A percentile compares a stretch with the other conserved stretches of the same genome.
phyloP scores from a whole-genome alignment of 2,113 vertebrate genomes.

The Vicugna pacos region DNA sequence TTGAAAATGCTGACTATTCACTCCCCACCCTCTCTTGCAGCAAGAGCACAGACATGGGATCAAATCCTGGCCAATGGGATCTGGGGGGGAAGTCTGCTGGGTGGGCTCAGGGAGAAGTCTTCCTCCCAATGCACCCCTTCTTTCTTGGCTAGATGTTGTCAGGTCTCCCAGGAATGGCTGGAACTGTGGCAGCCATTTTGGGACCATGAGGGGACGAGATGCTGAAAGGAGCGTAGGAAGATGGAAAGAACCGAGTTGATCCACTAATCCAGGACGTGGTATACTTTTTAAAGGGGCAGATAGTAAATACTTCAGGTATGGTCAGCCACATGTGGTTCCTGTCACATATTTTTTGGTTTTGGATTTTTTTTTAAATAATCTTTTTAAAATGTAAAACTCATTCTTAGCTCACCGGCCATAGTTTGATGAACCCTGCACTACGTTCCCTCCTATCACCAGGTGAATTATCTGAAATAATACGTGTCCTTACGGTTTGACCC shows the following conservation, averaged over 20 bases:
- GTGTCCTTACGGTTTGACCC: neutral
- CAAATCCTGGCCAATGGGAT: neutral
- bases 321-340: neutral
- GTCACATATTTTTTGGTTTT: neutral
- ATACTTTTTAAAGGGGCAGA: neutral
- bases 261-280: neutral
- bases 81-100: neutral
- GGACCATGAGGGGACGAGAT: neutral
- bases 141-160: neutral
- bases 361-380: neutral
- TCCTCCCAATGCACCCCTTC: neutral
- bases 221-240: neutral
- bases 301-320: neutral
- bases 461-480: neutral
- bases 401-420: neutral
- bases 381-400: neutral
- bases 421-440: no score
- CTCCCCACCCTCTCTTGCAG: neutral
- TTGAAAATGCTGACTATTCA: neutral
- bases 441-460: accelerated
- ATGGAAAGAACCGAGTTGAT: neutral
- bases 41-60: neutral
- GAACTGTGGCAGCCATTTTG: neutral
- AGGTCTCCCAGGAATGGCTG: neutral
- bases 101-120: neutral